Base-by-base conservation (phyloP, 1,140 invertebrate genomes). In the Steinernema feltiae region DNA sequence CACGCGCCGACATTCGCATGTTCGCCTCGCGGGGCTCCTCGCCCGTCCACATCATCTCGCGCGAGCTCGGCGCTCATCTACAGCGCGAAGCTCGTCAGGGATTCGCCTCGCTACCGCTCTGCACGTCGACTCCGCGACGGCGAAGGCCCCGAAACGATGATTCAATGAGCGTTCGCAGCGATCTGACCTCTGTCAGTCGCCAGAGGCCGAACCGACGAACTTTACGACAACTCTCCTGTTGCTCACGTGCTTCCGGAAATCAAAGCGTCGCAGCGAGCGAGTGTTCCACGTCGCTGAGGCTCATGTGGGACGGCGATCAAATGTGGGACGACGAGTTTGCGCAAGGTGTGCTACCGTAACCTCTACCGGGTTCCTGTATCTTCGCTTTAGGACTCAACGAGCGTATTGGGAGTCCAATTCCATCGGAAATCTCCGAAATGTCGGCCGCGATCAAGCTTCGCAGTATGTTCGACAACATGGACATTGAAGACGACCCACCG, bases 271-370 rank as follows among this genome's bases (percentile, higher is more conserved):
- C 53, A 17, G 15, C 53, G 7, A 63, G 24, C 24, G 53, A 63
- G 53, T 63, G 53, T 27, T 63, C 53, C 53, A 63, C 53, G 12
- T 63, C 53, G 12, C 24, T 63, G 12, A 63, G 53, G 24, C 53
- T 63, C 3, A 63, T 63, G 53, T 63, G 53, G 53, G 53, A 63
- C 53, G 53, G 53, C 12, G 53, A 63, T 63, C 53, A 63, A 27
- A 63, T 63, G 53, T 63, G 53, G 53, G 53, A 63, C 7, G 53
- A 63, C 53, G 53, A 46, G n/a, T 46, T 46, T n/a, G 41, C 41
- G 41, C n/a, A n/a, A n/a, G n/a, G n/a, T n/a, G n/a, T n/a, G n/a
- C n/a, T n/a, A n/a, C n/a, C n/a, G n/a, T n/a, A n/a, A n/a, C n/a
- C n/a, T n/a, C n/a, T n/a, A n/a, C n/a, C n/a, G n/a, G n/a, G n/a